Evolutionary conservation across 2,888 invertebrate species (phyloP), one percentile per base, ranked within the genome.

Genomic region (Sclerodermus sp.): DNA sequence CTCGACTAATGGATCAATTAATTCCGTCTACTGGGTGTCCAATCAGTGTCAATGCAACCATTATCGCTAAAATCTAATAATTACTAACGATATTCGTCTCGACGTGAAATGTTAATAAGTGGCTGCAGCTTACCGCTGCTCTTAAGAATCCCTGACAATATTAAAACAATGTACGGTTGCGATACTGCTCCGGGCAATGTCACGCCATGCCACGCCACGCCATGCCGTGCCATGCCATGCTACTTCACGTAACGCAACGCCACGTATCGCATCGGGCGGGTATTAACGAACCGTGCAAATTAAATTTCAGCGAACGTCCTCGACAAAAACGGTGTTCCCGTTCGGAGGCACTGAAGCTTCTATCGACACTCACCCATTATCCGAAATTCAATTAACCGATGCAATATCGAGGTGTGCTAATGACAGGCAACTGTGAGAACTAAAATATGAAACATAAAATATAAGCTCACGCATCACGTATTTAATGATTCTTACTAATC

Each of bases 1-100:
- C 48, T 49, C 47, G 49, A 49, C 49, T 63, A 66, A 60, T 66
- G 57, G 56, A 58, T 55, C 63, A 60, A 66, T 63, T 66, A 64
- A 53, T 53, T 45, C 47, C 44, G 39, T 55, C 57, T 49, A 53
- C 47, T 23, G 40, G 41, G 45, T 45, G 48, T 51, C 58, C 60
- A 55, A 61, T 66, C 58, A 54, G 53, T 54, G 58, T 54, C 64
- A 54, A 59, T 52, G 60, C 49, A 51, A 41, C 50, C 51, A 57
- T 63, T 63, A 64, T 45, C 45, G 42, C 18, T 47, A 46, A 54
- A 59, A 59, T 41, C 52, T 59, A 54, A 57, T 59, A 58, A 64
- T 60, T 58, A 50, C 45, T 46, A 42, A 45, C 45, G 53, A 57
- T 53, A 64, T 57, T 55, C 49, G 17, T 36, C 37, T 13, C 42